These are phyloP conservation scores for Tipula helvola DNA, from an alignment of 2,888 invertebrate species.

Conservation along the genomic window DNA sequence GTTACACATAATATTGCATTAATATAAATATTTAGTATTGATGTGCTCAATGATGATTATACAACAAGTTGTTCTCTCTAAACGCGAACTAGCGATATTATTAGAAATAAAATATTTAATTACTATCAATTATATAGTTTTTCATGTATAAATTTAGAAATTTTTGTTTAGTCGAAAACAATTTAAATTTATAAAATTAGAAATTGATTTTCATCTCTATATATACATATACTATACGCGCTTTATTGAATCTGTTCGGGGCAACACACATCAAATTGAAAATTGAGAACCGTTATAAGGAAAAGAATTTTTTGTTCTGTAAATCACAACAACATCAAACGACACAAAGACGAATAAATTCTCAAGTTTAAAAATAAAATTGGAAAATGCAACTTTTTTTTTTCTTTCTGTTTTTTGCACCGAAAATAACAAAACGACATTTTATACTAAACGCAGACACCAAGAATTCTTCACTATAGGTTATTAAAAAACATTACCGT, in stretches of 20 bases:
- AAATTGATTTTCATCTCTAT: not conserved
- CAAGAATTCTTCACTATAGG: not conserved
- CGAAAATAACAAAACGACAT: not conserved
- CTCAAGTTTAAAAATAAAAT: not conserved
- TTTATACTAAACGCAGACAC: not conserved
- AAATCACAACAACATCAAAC: not conserved
- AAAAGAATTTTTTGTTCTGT: not conserved
- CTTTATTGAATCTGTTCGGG: not conserved
- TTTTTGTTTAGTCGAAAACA: not conserved
- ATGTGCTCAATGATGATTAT: not conserved
- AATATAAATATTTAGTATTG: not conserved
- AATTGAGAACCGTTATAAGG: not conserved
- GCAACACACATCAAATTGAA: not conserved
- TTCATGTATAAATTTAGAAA: not conserved
- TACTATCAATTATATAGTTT: not conserved
- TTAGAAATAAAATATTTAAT: not conserved
- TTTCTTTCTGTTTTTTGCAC: not conserved
- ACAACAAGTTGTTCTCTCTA: not conserved
- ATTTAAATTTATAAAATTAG: not conserved
- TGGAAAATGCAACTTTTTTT: not conserved
- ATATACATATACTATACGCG: not conserved
- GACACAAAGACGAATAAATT: not conserved
- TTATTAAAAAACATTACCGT: not conserved
- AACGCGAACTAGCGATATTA: not conserved
- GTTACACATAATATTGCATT: not conserved